Evolutionary conservation across 2,888 invertebrate genomes (phyloP).

Genomic region (Leptinotarsa juncta): DNA sequence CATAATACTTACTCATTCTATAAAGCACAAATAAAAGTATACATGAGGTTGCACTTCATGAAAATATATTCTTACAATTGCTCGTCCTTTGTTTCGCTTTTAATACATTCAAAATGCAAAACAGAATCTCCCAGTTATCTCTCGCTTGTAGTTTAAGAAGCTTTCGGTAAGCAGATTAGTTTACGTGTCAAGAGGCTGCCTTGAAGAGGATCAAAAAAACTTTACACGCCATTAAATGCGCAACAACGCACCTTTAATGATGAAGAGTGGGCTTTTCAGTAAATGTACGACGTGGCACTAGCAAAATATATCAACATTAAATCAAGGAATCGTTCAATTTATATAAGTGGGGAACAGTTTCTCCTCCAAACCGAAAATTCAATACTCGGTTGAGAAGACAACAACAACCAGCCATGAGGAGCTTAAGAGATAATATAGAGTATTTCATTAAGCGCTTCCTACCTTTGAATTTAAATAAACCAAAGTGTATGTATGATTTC

Average conservation of each 20-base stretch:
- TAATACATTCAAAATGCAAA: constrained; percentile 16
- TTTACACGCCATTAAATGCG: constrained; percentile 1
- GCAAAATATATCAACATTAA: not conserved
- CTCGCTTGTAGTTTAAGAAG: constrained; percentile 20
- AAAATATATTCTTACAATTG: constrained; percentile 15
- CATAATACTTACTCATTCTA: not conserved
- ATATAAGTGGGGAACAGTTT: too few relatives aligned
- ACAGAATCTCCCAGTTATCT: not conserved
- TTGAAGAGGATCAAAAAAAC: constrained; percentile 21
- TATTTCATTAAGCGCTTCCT: not conserved
- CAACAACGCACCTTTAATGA: constrained; percentile 7
- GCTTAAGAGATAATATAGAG: too few relatives aligned
- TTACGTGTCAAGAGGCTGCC: constrained; percentile 10
- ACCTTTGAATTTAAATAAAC: too few relatives aligned
- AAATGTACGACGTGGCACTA: not conserved
- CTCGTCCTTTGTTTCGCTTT: constrained; percentile 21
- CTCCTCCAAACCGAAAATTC: too few relatives aligned
- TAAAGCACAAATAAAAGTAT: not conserved
- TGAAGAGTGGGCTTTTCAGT: not conserved
- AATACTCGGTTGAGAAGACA: too few relatives aligned
- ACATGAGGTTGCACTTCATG: constrained; percentile 18
- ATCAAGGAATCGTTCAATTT: too few relatives aligned
- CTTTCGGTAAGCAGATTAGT: constrained; percentile 28
- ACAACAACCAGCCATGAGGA: too few relatives aligned
- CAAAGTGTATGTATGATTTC: too few relatives aligned